Evolutionary conservation across 2,113 vertebrate genomes (phyloP), one percentile per base, ranked within the genome.

Genomic region (Pelecanus crispus): DNA sequence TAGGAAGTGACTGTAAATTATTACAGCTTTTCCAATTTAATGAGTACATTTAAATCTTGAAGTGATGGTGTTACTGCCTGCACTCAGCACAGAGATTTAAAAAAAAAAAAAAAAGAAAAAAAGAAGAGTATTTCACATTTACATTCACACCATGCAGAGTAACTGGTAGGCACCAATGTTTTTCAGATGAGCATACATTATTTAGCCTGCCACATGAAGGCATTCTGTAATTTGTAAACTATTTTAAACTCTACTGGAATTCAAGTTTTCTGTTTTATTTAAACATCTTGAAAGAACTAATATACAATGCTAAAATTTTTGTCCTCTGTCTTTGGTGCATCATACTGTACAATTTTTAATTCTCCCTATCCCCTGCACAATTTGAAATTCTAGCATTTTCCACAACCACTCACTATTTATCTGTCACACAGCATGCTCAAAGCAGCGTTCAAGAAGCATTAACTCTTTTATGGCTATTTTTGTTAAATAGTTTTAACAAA

Each of bases 1-100:
- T 84, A 97, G 94, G 94, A 97, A 97, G 94, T 94, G 94, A 97
- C 92, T 94, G 86, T 95, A 97, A 96, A 96, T 97, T 97, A 97
- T 91, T 96, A 87, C 94, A 97, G 96, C 94, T 93, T 94, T 92
- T 93, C 92, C 90, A 91, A 89, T 94, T 92, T 94, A 90, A 97
- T 94, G 68, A 96, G 94, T 95, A 95, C 81, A 92, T 88, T 82
- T 86, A 94, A 92, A 91, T 96, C 93, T 77, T 93, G 82, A 96
- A 96, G 29, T 75, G 50, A 91, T 81, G 53, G 92, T 83, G 73
- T 62, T 92, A 91, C 93, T 82, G 92, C 91, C 82, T 74, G 86
- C 65, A 79, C 63, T 88, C 80, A 11, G 67, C 90, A 96, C 26
- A 77, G 32, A 81, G 81, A 93, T 81, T 81, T 49, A 9, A 49